Evolutionary conservation across 2,888 invertebrate genomes (phyloP), one percentile per base, ranked within the genome.

Genomic region (Xylocampa areola): DNA sequence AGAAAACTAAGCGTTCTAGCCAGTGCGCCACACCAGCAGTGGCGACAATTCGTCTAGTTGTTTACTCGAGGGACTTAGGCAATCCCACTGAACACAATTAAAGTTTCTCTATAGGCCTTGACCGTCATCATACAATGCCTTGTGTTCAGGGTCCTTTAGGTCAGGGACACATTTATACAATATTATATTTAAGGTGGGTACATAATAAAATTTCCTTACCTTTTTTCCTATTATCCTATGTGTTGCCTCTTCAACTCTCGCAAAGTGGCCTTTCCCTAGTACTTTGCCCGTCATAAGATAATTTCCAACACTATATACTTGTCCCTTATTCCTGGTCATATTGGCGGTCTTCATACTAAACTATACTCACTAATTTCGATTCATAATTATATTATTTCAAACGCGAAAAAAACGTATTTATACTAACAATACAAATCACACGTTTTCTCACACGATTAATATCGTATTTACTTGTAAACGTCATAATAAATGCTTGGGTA

Each of bases 181-280:
- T 4, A 6, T 4, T 21, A 21, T 2, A 4, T 6, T 21, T 6
- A 2, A 21, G 21, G 25, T 25, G 1, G 11, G 11, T 29, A 8
- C 35, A 10, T 35, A 35, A 35, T 19, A 35, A 16, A 2, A 19
- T n/a, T 17, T 19, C 13, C 23, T 80, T 83, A 96, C 96, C 96
- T 96, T 96, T 77, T 95, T 94, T 71, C 96, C 95, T 45, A 96
- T 95, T 50, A 96, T 85, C 63, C 94, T 94, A 84, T 97, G 96
- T 25, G 95, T 94, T 10, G 96, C 97, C 83, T 97, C 96, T 82
- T 96, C 96, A 39, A 97, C 97, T 74, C 95, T 94, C 16, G 96
- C 96, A 84, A 97, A 97, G 87, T 96, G 96, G 61, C 97, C 97
- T 86, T 96, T 96, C 36, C 97, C 97, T 53, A 97, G 91, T 54